Evolutionary conservation across 2,888 invertebrate species (phyloP), one percentile per base, ranked within the genome.

Genomic region (Ochropacha duplaris): DNA sequence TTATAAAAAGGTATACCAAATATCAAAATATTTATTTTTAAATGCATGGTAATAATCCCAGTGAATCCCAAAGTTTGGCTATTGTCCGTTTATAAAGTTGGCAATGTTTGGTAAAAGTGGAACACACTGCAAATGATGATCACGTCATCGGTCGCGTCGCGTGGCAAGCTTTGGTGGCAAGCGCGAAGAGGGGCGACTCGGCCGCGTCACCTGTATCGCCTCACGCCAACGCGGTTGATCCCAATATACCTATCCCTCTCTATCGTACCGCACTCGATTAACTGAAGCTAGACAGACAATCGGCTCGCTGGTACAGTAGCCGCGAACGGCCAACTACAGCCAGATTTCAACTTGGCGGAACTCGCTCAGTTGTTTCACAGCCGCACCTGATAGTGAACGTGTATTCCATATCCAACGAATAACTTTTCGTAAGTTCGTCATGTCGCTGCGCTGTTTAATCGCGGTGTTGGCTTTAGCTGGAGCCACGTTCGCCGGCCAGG

Each of bases 361-460:
- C 63, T 64, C 62, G 68, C 65, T 83, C 86, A 92, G 92, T 92
- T 83, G 73, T 70, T 73, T 74, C 65, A 68, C 72, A 78, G 70
- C 73, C 71, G 74, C 65, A 69, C 72, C 62, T 54, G 58, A 67
- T 72, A 75, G 64, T 74, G 79, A 70, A 79, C 88, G 88, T 71
- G 65, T 80, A 70, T 64, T 58, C 50, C 57, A 60, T 54, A 54
- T 55, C 60, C 34, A 57, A 63, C 19, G 16, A 64, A 68, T 76
- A 90, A 90, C 88, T 90, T 90, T 89, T 83, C 92, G 91, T 85
- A 90, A 90, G 81, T 90, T 90, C 79, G 77, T 62, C 66, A 92
- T 90, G 89, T 83, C 83, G 79, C 81, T 90, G 77, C 86, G 87
- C 72, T 89, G 80, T 83, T 81, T 88, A 62, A 71, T 92, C 56